A percentile compares a stretch with the other conserved stretches of the same genome.
phyloP scores from a whole-genome alignment of 2,797 vertebrate species.

The Enoplosus armatus region DNA sequence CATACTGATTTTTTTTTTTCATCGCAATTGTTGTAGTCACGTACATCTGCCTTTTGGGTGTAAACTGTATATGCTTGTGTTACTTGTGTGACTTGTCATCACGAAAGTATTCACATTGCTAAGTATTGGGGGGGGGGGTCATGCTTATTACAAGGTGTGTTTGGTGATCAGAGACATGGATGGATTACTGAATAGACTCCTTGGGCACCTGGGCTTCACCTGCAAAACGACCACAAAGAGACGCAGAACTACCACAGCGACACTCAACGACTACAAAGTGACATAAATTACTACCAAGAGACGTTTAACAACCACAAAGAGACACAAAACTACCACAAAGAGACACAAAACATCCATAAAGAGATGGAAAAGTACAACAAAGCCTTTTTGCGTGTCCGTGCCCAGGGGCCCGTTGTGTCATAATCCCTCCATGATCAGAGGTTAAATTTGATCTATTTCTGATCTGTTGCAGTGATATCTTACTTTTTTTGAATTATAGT shows the following conservation, averaged over 20 bases:
- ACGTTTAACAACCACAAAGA: neutral
- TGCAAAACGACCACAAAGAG: neutral
- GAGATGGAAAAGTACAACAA: neutral
- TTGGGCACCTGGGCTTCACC: neutral
- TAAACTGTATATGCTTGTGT: constrained; percentile 45
- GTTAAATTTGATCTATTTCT: neutral
- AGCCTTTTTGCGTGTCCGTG: neutral
- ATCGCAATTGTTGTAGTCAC: constrained; percentile 50
- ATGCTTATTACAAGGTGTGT: neutral
- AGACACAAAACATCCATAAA: neutral
- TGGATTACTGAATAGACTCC: neutral
- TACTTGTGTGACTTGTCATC: constrained; percentile 42
- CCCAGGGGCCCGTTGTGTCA: neutral
- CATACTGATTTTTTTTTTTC: constrained; percentile 40
- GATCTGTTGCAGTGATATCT: neutral
- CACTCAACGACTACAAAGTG: neutral
- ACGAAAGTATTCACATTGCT: constrained; percentile 30
- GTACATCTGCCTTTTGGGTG: constrained; percentile 50
- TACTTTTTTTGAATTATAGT: neutral
- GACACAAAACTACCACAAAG: neutral
- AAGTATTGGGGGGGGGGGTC: neutral
- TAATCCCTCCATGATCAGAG: neutral
- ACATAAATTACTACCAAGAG: neutral
- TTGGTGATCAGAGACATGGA: constrained; percentile 3
- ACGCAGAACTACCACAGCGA: neutral